Conservation (phyloP, 2,888 invertebrate species). For the Pristionchus exspectatus region DNA sequence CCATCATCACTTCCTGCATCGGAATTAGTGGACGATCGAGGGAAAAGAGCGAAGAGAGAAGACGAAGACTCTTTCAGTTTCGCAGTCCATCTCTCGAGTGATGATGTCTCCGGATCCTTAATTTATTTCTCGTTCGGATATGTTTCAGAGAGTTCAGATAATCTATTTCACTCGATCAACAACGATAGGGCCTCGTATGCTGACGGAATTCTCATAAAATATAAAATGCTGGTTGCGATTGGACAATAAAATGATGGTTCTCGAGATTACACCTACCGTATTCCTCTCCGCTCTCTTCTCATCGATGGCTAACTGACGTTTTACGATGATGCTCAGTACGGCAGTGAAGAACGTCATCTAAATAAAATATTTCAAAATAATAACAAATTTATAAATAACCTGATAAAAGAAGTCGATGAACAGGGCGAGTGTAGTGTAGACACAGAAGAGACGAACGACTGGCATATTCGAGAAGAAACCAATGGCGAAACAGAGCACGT, state of each 20-base stretch:
- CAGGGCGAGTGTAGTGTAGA: conserved; percentile 75
- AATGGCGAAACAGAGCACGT: conserved; percentile 76
- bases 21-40: not conserved
- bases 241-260: not conserved
- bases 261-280: conserved; percentile 10
- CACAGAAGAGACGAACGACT: conserved; percentile 75
- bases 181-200: not conserved
- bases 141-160: conserved; percentile 4
- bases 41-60: conserved; percentile 55
- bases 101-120: conserved; percentile 56
- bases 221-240: not conserved
- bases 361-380: not conserved
- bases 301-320: conserved; percentile 66
- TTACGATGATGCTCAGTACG: conserved; percentile 68
- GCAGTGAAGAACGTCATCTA: conserved; percentile 77
- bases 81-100: conserved; percentile 57
- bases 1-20: conserved; percentile 29
- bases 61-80: conserved; percentile 59
- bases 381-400: conserved; percentile 54
- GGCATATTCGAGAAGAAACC: conserved; percentile 77
- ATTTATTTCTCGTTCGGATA: not conserved
- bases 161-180: not conserved
- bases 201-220: not conserved
- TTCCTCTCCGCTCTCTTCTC: conserved; percentile 51
- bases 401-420: conserved; percentile 77